A percentile compares a stretch with the other conserved stretches of the same genome.
These are phyloP conservation scores for Sphecodes monilicornis DNA, from an alignment of 2,888 invertebrate species.

Conservation along the genomic window DNA sequence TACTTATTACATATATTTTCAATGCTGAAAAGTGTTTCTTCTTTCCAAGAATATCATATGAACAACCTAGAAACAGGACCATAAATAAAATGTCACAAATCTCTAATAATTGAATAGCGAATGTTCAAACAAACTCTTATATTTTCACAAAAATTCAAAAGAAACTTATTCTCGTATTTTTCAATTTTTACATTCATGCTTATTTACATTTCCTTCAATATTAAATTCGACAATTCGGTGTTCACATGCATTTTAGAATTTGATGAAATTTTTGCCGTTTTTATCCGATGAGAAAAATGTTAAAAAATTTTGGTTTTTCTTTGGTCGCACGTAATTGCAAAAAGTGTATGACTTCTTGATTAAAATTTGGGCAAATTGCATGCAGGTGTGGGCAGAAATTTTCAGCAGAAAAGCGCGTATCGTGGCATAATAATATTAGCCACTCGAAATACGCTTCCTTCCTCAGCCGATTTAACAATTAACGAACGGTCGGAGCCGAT, in stretches of 20 bases:
- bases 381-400: neutral
- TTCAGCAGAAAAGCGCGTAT: neutral
- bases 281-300: neutral
- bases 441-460: slow-evolving; percentile 35
- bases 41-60: neutral
- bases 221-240: no score
- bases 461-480: slow-evolving; percentile 43
- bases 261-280: neutral
- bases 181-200: no score
- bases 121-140: no score
- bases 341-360: neutral
- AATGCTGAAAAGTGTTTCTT: neutral
- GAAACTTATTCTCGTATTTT: no score
- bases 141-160: no score
- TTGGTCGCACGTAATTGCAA: neutral
- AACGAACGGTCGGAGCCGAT: slow-evolving; percentile 44
- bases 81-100: neutral
- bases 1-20: neutral
- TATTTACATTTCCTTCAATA: no score
- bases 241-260: neutral
- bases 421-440: slow-evolving; percentile 10
- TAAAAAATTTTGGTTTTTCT: neutral
- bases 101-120: no score
- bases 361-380: neutral
- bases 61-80: neutral